Base-by-base conservation (phyloP, 2,797 vertebrate species). In the Gymnothorax reevesii region DNA sequence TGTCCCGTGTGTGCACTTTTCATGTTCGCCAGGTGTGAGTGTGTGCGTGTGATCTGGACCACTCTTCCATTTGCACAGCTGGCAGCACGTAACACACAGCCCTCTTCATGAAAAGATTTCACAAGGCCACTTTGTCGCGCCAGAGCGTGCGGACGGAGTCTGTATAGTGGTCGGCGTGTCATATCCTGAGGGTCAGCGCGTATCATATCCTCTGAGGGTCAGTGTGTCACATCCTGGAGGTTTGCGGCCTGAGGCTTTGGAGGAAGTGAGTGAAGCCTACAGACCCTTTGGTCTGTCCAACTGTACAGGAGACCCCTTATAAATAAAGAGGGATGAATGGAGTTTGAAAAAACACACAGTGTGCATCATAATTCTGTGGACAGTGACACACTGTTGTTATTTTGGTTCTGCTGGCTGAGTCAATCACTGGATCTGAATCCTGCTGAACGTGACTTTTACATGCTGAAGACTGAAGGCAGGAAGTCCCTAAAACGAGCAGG, bases 141-240 rank as follows among this genome's bases (percentile, higher is more conserved):
- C 82, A 87, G 80, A 54, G 57, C 22, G 69, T 20, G 42, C 9
- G 27, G 13, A 42, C 6, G 9, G 3, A 4, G 33, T 17, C 27
- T 17, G 77, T 86, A 62, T 87, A 17, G 10, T 27, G 86, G 59
- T 83, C 27, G 86, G 27, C 22, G 60, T 57, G 87, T 90, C 89
- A 92, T 87, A 89, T 94, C 92, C 93, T 93, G 88, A 89, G 89
- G 89, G 10, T 73, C 69, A 69, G 64, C 7, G 64, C 33, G 1
- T 69, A 22, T 69, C 75, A 86, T 62, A 87, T 22, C 10, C 33
- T 42, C 33, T 87, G 66, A 22, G 22, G 62, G 17, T 83, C 27
- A 87, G 57, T 13, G 60, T 57, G 87, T 90, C 89, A 92, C 86
- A 88, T 94, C 92, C 94, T 93, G 88, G 90, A 88, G 89, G 4